Evolutionary conservation across 1,140 invertebrate genomes (phyloP).

Genomic region (Odontomachus brunneus): DNA sequence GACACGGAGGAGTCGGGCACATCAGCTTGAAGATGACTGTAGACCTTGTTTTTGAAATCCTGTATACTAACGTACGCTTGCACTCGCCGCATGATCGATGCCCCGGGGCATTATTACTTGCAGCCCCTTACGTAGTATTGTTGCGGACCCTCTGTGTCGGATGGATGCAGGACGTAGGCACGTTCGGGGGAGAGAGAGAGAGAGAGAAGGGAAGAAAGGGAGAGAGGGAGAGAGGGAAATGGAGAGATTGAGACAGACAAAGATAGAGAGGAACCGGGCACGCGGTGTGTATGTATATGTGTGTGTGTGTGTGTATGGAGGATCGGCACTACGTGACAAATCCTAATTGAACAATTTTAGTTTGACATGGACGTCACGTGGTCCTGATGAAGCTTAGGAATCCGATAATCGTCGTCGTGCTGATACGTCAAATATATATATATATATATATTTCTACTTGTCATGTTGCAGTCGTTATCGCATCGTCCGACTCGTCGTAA

Average conservation of each 20-base stretch:
- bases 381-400: conserved; percentile 53
- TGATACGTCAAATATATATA: conserved; percentile 36
- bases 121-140: conserved; percentile 75
- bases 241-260: not conserved
- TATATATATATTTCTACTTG: conserved; percentile 13
- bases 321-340: conserved; percentile 75
- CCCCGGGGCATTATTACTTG: conserved; percentile 74
- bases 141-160: conserved; percentile 69
- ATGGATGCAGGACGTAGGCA: conserved; percentile 23
- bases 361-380: conserved; percentile 56
- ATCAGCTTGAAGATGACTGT: not conserved
- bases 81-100: conserved; percentile 71
- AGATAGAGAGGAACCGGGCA: not conserved
- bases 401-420: conserved; percentile 30
- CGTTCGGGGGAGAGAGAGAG: not conserved
- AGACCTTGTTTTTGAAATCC: conserved; percentile 59
- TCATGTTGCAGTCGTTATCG: not conserved
- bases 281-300: no score
- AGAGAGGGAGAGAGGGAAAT: not conserved
- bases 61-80: conserved; percentile 6
- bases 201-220: not conserved
- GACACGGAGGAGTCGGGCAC: not conserved
- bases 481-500: not conserved
- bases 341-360: conserved; percentile 77
- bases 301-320: no score